Conservation (phyloP, 1,140 invertebrate genomes). For the Drosophila asahinai region DNA sequence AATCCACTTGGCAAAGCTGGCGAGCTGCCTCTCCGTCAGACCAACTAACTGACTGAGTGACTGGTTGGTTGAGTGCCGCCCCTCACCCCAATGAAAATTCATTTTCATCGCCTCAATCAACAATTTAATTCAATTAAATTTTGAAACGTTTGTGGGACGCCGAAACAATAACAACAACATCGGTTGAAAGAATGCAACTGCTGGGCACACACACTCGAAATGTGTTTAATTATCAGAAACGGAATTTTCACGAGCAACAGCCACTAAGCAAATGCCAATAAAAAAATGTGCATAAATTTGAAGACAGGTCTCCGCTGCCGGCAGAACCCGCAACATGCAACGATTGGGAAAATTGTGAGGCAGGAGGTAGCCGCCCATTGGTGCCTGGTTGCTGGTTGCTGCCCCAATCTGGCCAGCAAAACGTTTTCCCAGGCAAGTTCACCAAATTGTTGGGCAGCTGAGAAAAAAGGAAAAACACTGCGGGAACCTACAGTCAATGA, state of each 20-base stretch:
- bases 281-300: constrained; percentile 74
- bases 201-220: constrained; percentile 22
- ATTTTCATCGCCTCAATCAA: constrained; percentile 76
- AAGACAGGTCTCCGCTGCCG: constrained; percentile 50
- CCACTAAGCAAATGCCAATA: constrained; percentile 49
- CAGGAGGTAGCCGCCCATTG: constrained; percentile 3
- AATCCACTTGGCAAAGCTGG: constrained; percentile 53
- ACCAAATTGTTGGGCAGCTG: constrained; percentile 8
- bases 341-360: constrained; percentile 21
- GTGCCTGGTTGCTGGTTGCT: constrained; percentile 2
- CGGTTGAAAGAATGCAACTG: constrained; percentile 32
- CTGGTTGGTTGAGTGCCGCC: constrained; percentile 20
- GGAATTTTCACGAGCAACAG: constrained; percentile 63
- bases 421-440: constrained; percentile 45
- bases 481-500: not conserved
- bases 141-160: constrained; percentile 55
- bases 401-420: constrained; percentile 31
- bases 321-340: constrained; percentile 29
- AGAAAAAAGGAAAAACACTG: constrained; percentile 5
- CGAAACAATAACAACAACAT: constrained; percentile 24
- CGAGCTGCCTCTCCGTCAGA: not conserved
- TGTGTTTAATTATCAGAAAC: constrained; percentile 62
- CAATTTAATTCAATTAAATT: constrained; percentile 78
- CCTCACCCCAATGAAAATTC: constrained; percentile 59
- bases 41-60: constrained; percentile 10